Percentiles rank a stretch among this genome's conserved stretches.
Evolutionary conservation across 1,140 invertebrate species (phyloP).

Genomic region (Bombus breviceps): DNA sequence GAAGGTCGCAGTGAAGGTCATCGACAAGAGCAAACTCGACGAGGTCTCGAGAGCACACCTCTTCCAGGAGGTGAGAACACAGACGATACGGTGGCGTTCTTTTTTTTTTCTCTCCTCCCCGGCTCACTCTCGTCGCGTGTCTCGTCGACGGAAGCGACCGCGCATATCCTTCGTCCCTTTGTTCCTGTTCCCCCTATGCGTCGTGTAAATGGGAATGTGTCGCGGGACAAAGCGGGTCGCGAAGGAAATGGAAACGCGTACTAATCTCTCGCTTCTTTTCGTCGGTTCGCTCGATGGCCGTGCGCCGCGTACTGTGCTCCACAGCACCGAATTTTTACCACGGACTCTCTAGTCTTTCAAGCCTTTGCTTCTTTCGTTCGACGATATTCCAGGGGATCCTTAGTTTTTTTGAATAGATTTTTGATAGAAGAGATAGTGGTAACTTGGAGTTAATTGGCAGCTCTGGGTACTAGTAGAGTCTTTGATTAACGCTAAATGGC

Average conservation of each 20-base stretch:
- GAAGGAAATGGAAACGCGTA: constrained; percentile 41
- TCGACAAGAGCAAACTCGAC: constrained; percentile 99
- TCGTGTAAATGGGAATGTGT: constrained; percentile 6
- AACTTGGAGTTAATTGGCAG: not conserved
- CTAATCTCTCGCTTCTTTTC: constrained; percentile 40
- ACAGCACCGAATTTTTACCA: not conserved
- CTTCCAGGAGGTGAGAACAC: constrained; percentile 93
- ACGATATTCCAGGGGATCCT: not conserved
- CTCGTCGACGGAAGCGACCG: not conserved
- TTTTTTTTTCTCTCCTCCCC: no score
- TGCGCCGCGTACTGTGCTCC: not conserved
- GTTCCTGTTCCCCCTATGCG: not conserved
- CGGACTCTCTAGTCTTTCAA: not conserved
- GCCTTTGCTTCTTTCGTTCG: not conserved
- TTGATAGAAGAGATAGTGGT: not conserved
- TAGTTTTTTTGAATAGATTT: not conserved
- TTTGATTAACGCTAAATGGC: not conserved
- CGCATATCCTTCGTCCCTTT: constrained; percentile 17
- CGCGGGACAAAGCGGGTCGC: constrained; percentile 17
- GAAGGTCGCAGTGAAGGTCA: constrained; percentile 97
- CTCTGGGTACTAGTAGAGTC: no score
- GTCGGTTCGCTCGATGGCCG: constrained; percentile 2
- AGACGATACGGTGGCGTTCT: not conserved
- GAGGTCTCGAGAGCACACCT: constrained; percentile 98
- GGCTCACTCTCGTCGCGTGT: not conserved